Conservation (phyloP, 2,797 vertebrate species). For the Danio choprae region DNA sequence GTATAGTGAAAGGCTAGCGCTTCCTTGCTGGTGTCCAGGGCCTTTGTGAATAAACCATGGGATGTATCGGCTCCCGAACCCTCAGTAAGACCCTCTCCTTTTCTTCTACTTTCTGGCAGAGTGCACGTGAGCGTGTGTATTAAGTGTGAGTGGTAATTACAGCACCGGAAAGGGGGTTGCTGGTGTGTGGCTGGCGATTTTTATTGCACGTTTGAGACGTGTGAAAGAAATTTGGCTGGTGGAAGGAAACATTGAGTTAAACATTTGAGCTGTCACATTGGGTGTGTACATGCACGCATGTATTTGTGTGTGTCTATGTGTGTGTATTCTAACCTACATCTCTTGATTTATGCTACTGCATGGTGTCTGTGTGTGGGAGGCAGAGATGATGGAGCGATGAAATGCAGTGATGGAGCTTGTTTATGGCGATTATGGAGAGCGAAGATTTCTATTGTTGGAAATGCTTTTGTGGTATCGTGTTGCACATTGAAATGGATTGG, state of each 20-base stretch:
- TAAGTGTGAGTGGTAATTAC: conserved; percentile 47
- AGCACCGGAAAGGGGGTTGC: conserved; percentile 48
- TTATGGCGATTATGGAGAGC: conserved; percentile 64
- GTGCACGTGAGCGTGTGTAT: conserved; percentile 19
- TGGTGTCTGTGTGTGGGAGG: conserved; percentile 64
- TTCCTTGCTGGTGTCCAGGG: conserved; percentile 83
- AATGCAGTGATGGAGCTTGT: conserved; percentile 70
- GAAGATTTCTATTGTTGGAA: conserved; percentile 65
- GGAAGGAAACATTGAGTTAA: conserved; percentile 19
- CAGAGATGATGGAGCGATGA: conserved; percentile 61
- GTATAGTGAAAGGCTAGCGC: conserved; percentile 77
- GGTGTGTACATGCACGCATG: conserved; percentile 56
- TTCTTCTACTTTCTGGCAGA: conserved; percentile 59
- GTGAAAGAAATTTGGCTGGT: conserved; percentile 49
- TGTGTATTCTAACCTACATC: conserved; percentile 63
- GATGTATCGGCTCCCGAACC: conserved; percentile 86
- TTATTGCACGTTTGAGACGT: conserved; percentile 63
- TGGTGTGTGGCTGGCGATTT: conserved; percentile 52
- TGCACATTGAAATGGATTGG: conserved; percentile 62
- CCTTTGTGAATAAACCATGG: conserved; percentile 87
- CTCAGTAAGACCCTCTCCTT: conserved; percentile 79
- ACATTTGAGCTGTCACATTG: conserved; percentile 34
- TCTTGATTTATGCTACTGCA: conserved; percentile 83
- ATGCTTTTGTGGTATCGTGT: conserved; percentile 65
- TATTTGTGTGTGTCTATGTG: conserved; percentile 64